phyloP scores from a whole-genome alignment of 2,113 vertebrate species.

The Sialia sialis region DNA sequence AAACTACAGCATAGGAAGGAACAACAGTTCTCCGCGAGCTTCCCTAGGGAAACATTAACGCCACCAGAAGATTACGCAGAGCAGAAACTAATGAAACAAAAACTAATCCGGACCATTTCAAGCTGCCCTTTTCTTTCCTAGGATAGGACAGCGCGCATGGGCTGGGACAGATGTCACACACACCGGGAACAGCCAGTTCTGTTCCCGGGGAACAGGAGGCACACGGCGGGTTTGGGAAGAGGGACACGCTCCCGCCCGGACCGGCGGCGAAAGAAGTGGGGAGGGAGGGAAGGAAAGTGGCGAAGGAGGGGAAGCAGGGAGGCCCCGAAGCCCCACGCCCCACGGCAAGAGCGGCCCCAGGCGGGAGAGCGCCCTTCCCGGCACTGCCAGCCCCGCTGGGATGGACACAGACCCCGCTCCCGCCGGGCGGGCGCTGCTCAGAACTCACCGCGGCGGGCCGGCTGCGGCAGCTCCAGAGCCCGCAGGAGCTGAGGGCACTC shows the following conservation, averaged over 20 bases:
- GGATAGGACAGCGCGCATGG: accelerated
- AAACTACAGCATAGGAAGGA: background rate
- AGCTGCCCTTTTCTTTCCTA: background rate
- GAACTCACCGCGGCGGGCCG: background rate
- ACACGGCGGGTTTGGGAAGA: accelerated
- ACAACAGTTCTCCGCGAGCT: background rate
- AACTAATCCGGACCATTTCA: background rate
- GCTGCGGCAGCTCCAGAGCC: background rate
- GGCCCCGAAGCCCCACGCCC: background rate
- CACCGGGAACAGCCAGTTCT: background rate
- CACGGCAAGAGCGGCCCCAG: background rate
- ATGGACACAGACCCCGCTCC: background rate
- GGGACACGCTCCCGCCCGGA: background rate
- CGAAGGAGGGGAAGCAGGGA: background rate
- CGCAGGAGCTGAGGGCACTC: background rate
- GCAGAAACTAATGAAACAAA: background rate
- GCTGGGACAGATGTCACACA: background rate
- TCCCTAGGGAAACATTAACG: background rate
- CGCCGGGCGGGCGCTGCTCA: background rate
- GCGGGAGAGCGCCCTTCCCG: background rate
- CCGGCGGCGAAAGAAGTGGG: too few species aligned
- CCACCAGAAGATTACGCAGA: background rate
- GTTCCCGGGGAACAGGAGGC: accelerated
- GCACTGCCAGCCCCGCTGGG: background rate
- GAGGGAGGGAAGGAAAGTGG: background rate